These are phyloP conservation scores for Anorthoa munda DNA, from an alignment of 2,888 invertebrate species.

Conservation along the genomic window DNA sequence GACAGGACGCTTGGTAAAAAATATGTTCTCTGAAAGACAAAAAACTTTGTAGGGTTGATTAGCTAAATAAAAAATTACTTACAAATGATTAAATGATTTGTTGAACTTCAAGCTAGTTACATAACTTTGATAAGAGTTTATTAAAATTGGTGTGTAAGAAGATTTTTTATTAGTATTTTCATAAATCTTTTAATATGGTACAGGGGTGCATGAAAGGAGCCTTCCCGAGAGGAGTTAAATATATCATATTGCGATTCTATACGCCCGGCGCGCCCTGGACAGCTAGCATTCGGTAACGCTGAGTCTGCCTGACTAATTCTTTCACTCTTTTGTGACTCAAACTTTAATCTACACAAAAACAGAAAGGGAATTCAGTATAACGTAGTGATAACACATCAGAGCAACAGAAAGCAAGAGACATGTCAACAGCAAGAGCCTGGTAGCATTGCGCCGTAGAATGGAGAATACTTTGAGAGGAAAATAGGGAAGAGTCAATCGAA, in stretches of 20 bases:
- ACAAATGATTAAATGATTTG: conserved; percentile 19
- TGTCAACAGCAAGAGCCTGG: neutral
- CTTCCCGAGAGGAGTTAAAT: too few relatives aligned
- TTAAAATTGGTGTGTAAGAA: conserved; percentile 6
- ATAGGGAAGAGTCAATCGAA: neutral
- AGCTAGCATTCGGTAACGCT: too few relatives aligned
- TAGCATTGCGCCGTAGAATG: neutral
- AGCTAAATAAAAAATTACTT: conserved; percentile 26
- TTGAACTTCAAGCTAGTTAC: conserved; percentile 20
- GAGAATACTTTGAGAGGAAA: neutral
- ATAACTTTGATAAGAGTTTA: conserved; percentile 23
- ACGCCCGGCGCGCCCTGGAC: too few relatives aligned
- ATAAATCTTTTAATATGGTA: neutral
- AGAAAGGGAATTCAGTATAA: too few relatives aligned
- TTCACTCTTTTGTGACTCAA: too few relatives aligned
- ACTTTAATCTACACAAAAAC: too few relatives aligned
- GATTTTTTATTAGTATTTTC: neutral
- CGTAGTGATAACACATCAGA: too few relatives aligned
- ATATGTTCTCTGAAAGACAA: conserved; percentile 6
- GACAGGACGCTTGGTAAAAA: conserved; percentile 22
- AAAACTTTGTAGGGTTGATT: conserved; percentile 7
- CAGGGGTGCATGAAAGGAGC: too few relatives aligned
- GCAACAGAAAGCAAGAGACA: too few relatives aligned
- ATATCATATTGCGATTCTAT: too few relatives aligned
- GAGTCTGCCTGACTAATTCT: too few relatives aligned